phyloP scores from a whole-genome alignment of 2,113 vertebrate species.

The Strix aluco region DNA sequence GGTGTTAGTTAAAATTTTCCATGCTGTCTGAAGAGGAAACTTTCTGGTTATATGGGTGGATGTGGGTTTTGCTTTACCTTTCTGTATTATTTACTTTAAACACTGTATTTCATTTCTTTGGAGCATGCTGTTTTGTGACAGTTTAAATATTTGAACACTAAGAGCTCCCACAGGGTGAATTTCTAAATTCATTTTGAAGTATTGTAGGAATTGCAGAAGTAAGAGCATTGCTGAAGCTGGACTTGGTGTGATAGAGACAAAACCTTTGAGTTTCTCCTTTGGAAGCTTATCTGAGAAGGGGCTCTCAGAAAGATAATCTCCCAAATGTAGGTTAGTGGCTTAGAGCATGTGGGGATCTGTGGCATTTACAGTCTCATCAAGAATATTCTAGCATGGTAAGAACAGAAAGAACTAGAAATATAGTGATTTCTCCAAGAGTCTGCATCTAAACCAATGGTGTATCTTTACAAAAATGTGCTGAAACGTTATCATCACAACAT shows the following conservation, averaged over 20 bases:
- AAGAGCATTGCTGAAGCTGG: neutral
- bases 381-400: neutral
- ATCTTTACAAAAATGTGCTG: neutral
- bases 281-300: neutral
- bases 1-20: neutral
- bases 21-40: neutral
- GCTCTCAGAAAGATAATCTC: neutral
- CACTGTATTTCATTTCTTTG: neutral
- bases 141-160: neutral
- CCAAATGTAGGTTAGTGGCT: neutral
- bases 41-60: neutral
- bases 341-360: neutral
- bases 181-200: neutral
- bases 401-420: neutral
- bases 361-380: neutral
- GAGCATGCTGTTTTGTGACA: neutral
- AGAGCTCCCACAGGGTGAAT: neutral
- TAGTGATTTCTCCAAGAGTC: neutral
- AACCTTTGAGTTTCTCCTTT: neutral
- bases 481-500: neutral
- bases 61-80: neutral
- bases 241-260: neutral
- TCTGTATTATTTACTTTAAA: neutral
- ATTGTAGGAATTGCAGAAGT: neutral
- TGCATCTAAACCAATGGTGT: neutral